Conservation (phyloP, 2,888 invertebrate species). For the Lasioglossum morio region DNA sequence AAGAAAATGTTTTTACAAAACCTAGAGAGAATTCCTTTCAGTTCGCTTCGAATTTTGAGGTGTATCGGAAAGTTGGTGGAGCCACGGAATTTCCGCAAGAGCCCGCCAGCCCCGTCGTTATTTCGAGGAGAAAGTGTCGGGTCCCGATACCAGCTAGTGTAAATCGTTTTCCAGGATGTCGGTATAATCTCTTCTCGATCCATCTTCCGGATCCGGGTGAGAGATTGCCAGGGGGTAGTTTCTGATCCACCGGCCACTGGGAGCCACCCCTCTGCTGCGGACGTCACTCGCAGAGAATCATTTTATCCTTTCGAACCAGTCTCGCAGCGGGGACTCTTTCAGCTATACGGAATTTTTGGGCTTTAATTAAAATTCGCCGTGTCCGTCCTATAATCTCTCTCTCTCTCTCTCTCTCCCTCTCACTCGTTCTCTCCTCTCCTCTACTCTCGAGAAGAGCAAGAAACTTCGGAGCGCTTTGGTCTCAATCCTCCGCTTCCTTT, state of each 20-base stretch:
- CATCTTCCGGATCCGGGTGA: slow-evolving; percentile 22
- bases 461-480: not conserved
- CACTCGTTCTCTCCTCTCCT: not conserved
- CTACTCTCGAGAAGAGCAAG: not conserved
- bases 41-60: not conserved
- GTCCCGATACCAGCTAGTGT: not conserved
- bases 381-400: not conserved
- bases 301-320: slow-evolving; percentile 51
- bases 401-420: not conserved
- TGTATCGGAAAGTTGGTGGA: not conserved
- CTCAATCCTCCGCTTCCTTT: not conserved
- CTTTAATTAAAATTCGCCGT: slow-evolving; percentile 11
- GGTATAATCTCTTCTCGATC: slow-evolving; percentile 27
- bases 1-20: not conserved
- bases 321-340: slow-evolving; percentile 38
- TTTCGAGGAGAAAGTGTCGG: not conserved
- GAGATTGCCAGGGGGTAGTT: slow-evolving; percentile 34
- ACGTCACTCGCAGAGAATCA: slow-evolving; percentile 69
- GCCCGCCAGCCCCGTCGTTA: not conserved
- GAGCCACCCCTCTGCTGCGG: slow-evolving; percentile 42
- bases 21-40: not conserved
- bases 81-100: not conserved
- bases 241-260: slow-evolving; percentile 22
- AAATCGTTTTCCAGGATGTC: slow-evolving; percentile 1
- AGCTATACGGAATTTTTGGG: slow-evolving; percentile 23